phyloP scores from a whole-genome alignment of 2,113 vertebrate genomes.

The Carassius auratus region DNA sequence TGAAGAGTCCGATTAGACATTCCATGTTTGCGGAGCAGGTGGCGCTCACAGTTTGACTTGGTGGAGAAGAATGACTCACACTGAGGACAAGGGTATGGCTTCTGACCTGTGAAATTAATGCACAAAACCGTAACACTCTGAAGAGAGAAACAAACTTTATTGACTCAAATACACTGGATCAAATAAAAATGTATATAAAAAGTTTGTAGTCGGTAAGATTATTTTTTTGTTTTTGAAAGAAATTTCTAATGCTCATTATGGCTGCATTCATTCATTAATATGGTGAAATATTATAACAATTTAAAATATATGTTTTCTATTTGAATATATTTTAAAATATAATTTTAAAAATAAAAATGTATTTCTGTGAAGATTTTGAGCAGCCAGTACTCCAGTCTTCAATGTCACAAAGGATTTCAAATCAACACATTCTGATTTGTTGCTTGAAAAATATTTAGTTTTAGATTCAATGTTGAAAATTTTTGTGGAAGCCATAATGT shows the following conservation, averaged over 20 bases:
- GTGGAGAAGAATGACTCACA: conserved; percentile 85
- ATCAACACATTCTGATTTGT: background rate
- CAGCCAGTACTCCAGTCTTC: background rate
- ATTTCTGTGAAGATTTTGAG: background rate
- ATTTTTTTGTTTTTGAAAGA: background rate
- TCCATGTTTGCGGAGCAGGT: conserved; percentile 86
- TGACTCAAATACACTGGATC: background rate
- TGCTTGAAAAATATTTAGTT: background rate
- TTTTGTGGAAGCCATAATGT: background rate
- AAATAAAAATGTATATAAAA: background rate
- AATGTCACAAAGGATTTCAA: background rate
- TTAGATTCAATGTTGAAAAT: background rate
- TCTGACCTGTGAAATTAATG: conserved; percentile 74
- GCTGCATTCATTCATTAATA: background rate
- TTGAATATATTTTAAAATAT: background rate
- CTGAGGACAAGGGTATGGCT: conserved; percentile 85
- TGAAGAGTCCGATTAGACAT: conserved; percentile 79
- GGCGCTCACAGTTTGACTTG: conserved; percentile 89
- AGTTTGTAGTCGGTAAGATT: background rate
- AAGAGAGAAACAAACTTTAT: background rate
- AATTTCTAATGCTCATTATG: background rate
- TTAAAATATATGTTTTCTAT: too few relatives aligned
- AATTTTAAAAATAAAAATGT: background rate
- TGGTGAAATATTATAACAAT: background rate
- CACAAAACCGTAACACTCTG: background rate